These are phyloP conservation scores for Campoplex capitator DNA, from an alignment of 2,888 invertebrate genomes.

Conservation along the genomic window DNA sequence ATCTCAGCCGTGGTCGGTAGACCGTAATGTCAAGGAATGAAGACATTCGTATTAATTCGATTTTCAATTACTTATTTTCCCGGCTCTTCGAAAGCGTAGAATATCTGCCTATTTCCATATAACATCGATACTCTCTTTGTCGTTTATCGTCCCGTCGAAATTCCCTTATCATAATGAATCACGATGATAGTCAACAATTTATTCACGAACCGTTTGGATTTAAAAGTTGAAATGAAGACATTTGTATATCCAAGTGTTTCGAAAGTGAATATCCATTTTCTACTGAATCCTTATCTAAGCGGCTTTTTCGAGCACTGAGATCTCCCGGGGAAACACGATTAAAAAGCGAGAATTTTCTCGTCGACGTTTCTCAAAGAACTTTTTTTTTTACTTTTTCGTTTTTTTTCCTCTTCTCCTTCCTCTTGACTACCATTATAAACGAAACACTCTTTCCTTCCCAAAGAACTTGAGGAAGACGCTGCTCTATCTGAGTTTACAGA, in stretches of 20 bases:
- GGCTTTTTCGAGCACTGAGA: slow-evolving; percentile 43
- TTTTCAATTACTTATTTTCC: slow-evolving; percentile 47
- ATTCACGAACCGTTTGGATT: slow-evolving; percentile 21
- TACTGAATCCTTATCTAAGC: slow-evolving; percentile 42
- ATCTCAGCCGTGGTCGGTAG: slow-evolving; percentile 15
- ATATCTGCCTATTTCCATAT: neutral
- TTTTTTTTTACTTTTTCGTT: neutral
- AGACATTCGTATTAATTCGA: slow-evolving; percentile 64
- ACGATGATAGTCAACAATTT: slow-evolving; percentile 36
- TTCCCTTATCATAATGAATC: slow-evolving; percentile 27
- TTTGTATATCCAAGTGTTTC: slow-evolving; percentile 62
- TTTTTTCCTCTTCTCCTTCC: slow-evolving; percentile 49
- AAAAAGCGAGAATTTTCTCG: slow-evolving; percentile 35
- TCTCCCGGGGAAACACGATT: slow-evolving; percentile 49
- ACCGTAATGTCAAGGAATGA: slow-evolving; percentile 47
- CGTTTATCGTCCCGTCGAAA: slow-evolving; percentile 21
- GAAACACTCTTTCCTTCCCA: slow-evolving; percentile 4
- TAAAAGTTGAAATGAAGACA: slow-evolving; percentile 65
- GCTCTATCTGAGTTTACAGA: slow-evolving; percentile 48
- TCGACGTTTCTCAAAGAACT: slow-evolving; percentile 31
- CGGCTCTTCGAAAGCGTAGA: slow-evolving; percentile 31
- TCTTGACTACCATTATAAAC: slow-evolving; percentile 22
- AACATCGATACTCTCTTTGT: slow-evolving; percentile 29
- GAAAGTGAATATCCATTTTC: slow-evolving; percentile 15
- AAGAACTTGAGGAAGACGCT: slow-evolving; percentile 2